phyloP scores from a whole-genome alignment of 2,888 invertebrate genomes.

The Spodoptera littoralis region DNA sequence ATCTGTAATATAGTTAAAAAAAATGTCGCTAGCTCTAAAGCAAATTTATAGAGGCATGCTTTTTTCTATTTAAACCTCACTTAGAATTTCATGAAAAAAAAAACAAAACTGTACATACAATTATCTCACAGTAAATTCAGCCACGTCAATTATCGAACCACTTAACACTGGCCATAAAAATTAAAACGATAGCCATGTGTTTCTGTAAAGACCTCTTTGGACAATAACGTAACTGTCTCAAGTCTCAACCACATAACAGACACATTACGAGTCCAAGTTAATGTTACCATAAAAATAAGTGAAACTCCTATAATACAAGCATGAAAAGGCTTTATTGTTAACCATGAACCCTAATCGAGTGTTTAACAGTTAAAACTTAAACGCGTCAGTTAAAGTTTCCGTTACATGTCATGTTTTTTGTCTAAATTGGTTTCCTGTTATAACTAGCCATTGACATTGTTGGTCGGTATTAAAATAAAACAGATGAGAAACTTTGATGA shows the following conservation, averaged over 20 bases:
- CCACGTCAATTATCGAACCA: constrained; percentile 22
- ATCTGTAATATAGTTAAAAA: no score
- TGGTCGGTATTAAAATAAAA: constrained; percentile 33
- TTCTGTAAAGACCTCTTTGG: constrained; percentile 21
- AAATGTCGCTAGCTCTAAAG: no score
- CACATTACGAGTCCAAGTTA: constrained; percentile 47
- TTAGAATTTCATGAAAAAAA: no score
- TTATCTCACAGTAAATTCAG: background rate
- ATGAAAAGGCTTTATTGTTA: constrained; percentile 59
- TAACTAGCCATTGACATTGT: constrained; percentile 36
- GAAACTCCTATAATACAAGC: constrained; percentile 54
- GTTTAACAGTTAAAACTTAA: constrained; percentile 37
- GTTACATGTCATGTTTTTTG: constrained; percentile 48
- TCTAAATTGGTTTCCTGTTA: constrained; percentile 41
- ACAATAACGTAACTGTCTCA: constrained; percentile 40
- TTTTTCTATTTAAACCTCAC: background rate
- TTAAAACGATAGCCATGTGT: constrained; percentile 28
- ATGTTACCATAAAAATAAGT: constrained; percentile 55
- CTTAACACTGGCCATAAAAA: constrained; percentile 38
- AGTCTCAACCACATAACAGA: constrained; percentile 32
- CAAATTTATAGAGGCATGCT: background rate
- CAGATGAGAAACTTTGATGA: constrained; percentile 9
- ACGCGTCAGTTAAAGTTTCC: constrained; percentile 42
- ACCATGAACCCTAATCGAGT: constrained; percentile 33
- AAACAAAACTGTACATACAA: constrained; percentile 1